These are phyloP conservation scores for Acronicta aceris DNA, from an alignment of 2,888 invertebrate species.

Conservation along the genomic window DNA sequence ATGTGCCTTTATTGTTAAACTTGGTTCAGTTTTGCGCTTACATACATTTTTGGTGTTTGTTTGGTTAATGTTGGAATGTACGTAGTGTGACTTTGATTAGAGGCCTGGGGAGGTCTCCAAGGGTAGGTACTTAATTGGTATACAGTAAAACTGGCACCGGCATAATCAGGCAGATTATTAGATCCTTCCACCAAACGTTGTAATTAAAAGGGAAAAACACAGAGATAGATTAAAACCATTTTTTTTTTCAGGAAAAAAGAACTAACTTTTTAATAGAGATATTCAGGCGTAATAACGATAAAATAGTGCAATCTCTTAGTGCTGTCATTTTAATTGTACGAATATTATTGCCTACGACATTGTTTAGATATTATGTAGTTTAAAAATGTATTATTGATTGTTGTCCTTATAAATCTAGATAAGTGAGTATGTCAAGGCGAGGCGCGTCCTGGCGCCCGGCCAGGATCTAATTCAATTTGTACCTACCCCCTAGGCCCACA, in stretches of 20 bases:
- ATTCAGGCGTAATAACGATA: background rate
- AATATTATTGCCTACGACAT: too few relatives aligned
- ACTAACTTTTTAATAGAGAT: background rate
- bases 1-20: conserved; percentile 55
- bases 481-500: conserved; percentile 62
- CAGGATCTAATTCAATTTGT: conserved; percentile 78
- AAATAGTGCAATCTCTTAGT: conserved; percentile 4
- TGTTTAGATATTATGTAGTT: too few relatives aligned
- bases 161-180: too few relatives aligned
- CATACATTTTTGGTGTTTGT: conserved; percentile 21
- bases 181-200: too few relatives aligned
- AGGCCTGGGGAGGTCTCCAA: too few relatives aligned
- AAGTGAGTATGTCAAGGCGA: conserved; percentile 59
- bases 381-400: conserved; percentile 15
- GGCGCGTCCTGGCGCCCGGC: conserved; percentile 66
- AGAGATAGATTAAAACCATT: too few relatives aligned
- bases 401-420: conserved; percentile 62
- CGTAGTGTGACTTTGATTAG: background rate
- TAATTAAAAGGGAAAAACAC: too few relatives aligned
- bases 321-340: conserved; percentile 29
- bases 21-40: conserved; percentile 38
- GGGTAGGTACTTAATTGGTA: too few relatives aligned
- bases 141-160: too few relatives aligned
- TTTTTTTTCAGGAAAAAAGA: too few relatives aligned
- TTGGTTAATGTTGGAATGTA: conserved; percentile 12